phyloP scores from a whole-genome alignment of 1,140 invertebrate species.

The Cydia splendana region DNA sequence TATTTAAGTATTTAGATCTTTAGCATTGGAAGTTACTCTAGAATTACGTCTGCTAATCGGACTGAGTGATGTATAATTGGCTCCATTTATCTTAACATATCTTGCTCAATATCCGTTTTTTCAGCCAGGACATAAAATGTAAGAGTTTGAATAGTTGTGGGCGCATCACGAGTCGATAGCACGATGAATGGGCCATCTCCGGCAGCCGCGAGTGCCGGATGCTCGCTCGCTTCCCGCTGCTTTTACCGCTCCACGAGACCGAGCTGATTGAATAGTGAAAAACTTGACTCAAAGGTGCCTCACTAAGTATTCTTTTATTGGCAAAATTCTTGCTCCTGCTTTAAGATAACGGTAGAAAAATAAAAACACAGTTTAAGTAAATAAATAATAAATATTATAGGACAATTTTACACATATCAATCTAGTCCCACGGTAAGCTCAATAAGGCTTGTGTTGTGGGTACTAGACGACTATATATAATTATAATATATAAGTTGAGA shows the following conservation, averaged over 20 bases:
- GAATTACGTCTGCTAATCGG: constrained; percentile 50
- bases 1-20: background rate
- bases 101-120: constrained; percentile 25
- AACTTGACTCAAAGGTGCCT: constrained; percentile 13
- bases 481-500: too few species aligned
- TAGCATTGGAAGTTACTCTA: background rate
- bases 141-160: constrained; percentile 36
- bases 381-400: too few species aligned
- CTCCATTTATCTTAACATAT: background rate
- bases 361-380: background rate
- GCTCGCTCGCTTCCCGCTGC: constrained; percentile 24
- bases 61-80: background rate
- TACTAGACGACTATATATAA: too few species aligned
- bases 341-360: background rate
- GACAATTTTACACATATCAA: too few species aligned
- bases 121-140: constrained; percentile 21
- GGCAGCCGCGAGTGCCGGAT: constrained; percentile 36
- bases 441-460: too few species aligned
- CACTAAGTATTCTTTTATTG: background rate
- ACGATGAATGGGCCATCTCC: constrained; percentile 41
- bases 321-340: background rate
- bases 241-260: constrained; percentile 19
- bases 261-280: constrained; percentile 24
- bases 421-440: too few species aligned
- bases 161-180: constrained; percentile 36